Evolutionary conservation across 2,113 vertebrate genomes (phyloP).

Genomic region (Sceloporus tristichus): DNA sequence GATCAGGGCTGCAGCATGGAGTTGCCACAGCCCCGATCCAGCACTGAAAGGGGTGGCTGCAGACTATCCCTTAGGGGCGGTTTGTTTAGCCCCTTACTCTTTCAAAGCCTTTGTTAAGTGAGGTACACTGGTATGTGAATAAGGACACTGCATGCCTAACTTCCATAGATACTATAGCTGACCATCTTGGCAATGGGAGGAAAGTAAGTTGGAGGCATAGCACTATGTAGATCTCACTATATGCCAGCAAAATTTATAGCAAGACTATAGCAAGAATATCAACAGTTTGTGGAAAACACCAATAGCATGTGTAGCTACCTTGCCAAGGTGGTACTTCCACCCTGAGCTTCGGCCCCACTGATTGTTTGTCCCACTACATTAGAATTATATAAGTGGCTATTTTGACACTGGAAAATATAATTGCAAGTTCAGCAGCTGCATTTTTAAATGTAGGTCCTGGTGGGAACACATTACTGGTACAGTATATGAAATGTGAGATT

Average conservation of each 20-base stretch:
- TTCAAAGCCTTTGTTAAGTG: too few species aligned
- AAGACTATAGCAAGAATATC: background rate
- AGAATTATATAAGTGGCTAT: background rate
- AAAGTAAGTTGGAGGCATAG: background rate
- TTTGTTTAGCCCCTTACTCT: too few species aligned
- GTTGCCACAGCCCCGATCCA: too few species aligned
- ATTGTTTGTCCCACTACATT: background rate
- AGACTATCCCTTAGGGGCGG: too few species aligned
- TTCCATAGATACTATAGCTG: background rate
- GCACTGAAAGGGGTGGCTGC: too few species aligned
- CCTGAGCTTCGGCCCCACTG: background rate
- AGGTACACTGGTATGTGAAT: background rate
- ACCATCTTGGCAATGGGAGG: background rate
- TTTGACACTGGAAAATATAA: background rate
- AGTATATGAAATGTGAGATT: constrained; percentile 29
- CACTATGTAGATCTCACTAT: background rate
- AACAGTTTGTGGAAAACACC: background rate
- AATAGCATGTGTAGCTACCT: background rate
- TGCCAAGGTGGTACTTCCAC: too few species aligned
- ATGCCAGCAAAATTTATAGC: background rate
- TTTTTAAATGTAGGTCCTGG: background rate
- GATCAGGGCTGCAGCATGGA: too few species aligned
- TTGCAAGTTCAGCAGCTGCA: background rate
- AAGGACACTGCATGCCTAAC: background rate
- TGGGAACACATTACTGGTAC: background rate